phyloP scores from a whole-genome alignment of 2,113 vertebrate genomes.

The Acrocephalus arundinaceus region DNA sequence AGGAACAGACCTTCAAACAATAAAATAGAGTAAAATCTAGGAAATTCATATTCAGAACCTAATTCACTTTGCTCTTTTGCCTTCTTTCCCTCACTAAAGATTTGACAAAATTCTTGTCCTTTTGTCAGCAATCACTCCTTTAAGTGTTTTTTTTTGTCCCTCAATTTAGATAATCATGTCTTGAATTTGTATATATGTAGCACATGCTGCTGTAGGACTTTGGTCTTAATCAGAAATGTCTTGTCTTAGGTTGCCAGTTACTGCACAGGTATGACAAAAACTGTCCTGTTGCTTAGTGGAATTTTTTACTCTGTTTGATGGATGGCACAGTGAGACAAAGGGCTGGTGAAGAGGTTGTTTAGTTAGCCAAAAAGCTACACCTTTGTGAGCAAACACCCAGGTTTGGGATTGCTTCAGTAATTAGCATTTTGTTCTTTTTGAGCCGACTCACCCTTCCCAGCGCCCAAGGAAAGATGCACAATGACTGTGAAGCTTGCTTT shows the following conservation, averaged over 20 bases:
- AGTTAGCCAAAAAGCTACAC: background rate
- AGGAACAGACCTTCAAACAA: background rate
- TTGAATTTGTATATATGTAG: background rate
- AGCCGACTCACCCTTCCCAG: background rate
- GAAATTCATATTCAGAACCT: background rate
- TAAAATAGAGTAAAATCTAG: background rate
- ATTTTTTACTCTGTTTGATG: background rate
- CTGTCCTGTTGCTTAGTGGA: background rate
- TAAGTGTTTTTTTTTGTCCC: background rate
- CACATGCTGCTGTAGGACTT: background rate
- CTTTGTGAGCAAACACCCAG: background rate
- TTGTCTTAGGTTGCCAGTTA: background rate
- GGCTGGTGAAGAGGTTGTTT: background rate
- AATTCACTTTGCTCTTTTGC: background rate
- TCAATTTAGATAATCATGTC: background rate
- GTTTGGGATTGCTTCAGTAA: background rate
- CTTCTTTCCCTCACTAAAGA: fast-evolving
- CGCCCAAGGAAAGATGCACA: background rate
- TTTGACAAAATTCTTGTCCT: background rate
- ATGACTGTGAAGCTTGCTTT: background rate
- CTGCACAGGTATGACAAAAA: background rate
- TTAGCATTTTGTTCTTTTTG: background rate
- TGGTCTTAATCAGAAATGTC: background rate
- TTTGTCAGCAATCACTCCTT: background rate
- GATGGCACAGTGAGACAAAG: background rate